Conservation (phyloP, 2,888 invertebrate genomes). For the Punctoribates punctum region DNA sequence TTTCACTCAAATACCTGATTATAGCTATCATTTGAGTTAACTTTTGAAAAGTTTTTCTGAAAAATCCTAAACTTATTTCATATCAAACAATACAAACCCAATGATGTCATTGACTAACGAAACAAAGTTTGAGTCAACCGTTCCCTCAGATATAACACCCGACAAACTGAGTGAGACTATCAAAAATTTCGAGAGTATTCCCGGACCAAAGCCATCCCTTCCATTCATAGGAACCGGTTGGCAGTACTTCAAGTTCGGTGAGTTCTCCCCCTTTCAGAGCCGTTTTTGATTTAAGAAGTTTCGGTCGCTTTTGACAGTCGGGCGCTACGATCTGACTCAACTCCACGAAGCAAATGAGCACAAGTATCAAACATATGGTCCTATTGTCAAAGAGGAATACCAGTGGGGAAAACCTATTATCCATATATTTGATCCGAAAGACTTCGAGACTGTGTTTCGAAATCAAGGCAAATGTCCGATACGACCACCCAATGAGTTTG, state of each 20-base stretch:
- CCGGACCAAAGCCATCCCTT: slow-evolving; percentile 50
- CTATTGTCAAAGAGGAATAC: slow-evolving; percentile 50
- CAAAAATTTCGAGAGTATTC: slow-evolving; percentile 47
- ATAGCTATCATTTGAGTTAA: no score
- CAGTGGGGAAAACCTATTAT: slow-evolving; percentile 49
- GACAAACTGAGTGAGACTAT: background rate
- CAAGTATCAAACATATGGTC: slow-evolving; percentile 49
- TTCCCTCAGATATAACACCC: background rate
- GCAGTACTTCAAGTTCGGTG: slow-evolving; percentile 49
- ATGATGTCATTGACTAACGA: background rate
- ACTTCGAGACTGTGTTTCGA: slow-evolving; percentile 49
- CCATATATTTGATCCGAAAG: slow-evolving; percentile 49
- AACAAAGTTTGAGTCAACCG: background rate
- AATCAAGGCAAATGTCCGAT: slow-evolving; percentile 49
- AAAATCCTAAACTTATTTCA: no score
- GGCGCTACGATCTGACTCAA: slow-evolving; percentile 47
- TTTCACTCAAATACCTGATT: no score
- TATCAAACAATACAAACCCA: no score
- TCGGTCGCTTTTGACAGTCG: slow-evolving; percentile 40
- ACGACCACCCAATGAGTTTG: slow-evolving; percentile 49
- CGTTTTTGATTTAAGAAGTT: background rate
- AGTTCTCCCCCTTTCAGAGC: slow-evolving; percentile 2
- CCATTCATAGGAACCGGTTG: slow-evolving; percentile 50
- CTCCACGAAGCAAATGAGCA: slow-evolving; percentile 50
- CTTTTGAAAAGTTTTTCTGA: no score